Percentiles rank a stretch among this genome's conserved stretches.
Conservation (phyloP, 2,797 vertebrate genomes). For the Aeoliscus strigatus region DNA sequence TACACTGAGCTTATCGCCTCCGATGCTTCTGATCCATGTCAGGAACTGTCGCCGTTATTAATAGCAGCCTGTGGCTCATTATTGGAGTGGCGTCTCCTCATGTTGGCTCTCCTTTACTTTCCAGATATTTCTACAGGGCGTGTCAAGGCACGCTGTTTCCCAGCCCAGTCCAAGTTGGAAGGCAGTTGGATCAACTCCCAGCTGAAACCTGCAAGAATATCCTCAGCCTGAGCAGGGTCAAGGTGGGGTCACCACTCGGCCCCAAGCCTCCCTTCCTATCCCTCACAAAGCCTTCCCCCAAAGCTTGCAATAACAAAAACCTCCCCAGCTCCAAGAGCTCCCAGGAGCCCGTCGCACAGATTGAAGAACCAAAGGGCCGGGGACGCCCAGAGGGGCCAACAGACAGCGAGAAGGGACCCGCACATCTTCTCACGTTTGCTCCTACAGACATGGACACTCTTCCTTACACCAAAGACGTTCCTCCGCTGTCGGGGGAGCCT, state of each 20-base stretch:
- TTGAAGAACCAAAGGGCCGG: constrained; percentile 8
- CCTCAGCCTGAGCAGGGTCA: constrained; percentile 65
- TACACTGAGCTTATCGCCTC: constrained; percentile 33
- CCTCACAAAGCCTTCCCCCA: constrained; percentile 44
- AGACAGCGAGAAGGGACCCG: constrained; percentile 32
- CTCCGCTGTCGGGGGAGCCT: constrained; percentile 9
- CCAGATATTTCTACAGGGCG: constrained; percentile 88
- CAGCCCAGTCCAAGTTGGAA: constrained; percentile 83
- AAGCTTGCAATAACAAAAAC: constrained; percentile 37
- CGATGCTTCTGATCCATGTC: constrained; percentile 6
- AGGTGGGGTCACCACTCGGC: constrained; percentile 50
- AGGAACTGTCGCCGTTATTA: constrained; percentile 13
- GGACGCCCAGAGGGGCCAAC: constrained; percentile 20
- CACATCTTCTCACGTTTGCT: constrained; percentile 21
- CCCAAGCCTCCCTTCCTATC: constrained; percentile 57
- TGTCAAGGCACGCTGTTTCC: constrained; percentile 90
- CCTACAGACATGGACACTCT: constrained; percentile 47
- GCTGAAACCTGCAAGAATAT: constrained; percentile 66
- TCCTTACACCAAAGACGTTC: constrained; percentile 58
- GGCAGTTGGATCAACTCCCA: constrained; percentile 78
- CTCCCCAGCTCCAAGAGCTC: constrained; percentile 20
- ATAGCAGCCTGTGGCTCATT: constrained; percentile 18
- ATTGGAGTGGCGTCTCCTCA: constrained; percentile 10
- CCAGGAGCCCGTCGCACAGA: constrained; percentile 8
- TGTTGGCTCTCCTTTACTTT: constrained; percentile 38